Base-by-base conservation (phyloP, 2,888 invertebrate species). In the Alsophila aescularia region DNA sequence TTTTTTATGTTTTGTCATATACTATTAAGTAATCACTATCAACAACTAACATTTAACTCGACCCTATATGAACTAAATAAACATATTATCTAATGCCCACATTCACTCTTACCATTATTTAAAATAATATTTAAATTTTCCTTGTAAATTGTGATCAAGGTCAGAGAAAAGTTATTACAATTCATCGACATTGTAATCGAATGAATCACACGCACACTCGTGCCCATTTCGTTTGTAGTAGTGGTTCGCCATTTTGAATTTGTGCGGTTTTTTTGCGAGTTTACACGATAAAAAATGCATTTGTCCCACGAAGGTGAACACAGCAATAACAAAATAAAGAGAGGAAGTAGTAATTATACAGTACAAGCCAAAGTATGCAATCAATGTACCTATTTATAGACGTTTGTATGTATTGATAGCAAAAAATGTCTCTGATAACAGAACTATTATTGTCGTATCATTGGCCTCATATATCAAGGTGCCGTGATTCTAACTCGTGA, bases 321-420 rank as follows among this genome's bases (percentile, higher is more conserved):
- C 61, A 62, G 62, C 59, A 69, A 69, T 53, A 62, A 69, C 58
- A 64, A 75, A 77, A 81, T 82, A 81, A 83, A 80, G 82, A 74
- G 68, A 81, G 86, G 85, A 86, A 81, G 66, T 66, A 43, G 61
- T 72, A 81, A 81, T 80, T 81, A 75, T 59, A 66, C 62, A 60
- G 32, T 47, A 39, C 55, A 52, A 61, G 49, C 42, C 27, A 44
- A 44, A 36, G 36, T 31, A 18, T 18, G 31, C 8, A 14, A 27
- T 27, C n/a, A 18, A 45, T 13, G 36, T 53, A 45, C 24, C 6
- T 42, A 48, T 42, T 52, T 52, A 41, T 35, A 42, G 24, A 18
- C 27, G 52, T n/a, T 5, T n/a, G 2, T 3, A 29, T 29, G 24
- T 24, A 24, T 24, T 24, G 5, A 24, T 24, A 24, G 24, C 24